These are phyloP conservation scores for Picus viridis DNA, from an alignment of 2,797 vertebrate genomes.

Conservation along the genomic window DNA sequence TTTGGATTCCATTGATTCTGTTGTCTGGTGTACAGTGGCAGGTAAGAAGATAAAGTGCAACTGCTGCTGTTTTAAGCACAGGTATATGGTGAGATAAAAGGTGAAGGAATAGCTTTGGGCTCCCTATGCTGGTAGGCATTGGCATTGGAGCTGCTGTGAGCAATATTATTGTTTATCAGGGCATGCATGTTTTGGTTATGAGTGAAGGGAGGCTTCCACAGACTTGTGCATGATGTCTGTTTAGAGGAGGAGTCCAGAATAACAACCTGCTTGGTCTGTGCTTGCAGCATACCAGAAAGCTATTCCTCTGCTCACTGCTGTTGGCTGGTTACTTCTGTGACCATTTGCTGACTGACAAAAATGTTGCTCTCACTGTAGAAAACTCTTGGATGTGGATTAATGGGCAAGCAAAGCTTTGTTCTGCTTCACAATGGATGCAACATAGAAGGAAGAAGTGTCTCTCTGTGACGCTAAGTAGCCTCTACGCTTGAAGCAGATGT, in stretches of 20 bases:
- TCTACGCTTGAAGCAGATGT: rapidly evolving
- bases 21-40: background rate
- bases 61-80: background rate
- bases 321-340: background rate
- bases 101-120: background rate
- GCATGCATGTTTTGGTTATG: rapidly evolving
- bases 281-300: background rate
- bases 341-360: background rate
- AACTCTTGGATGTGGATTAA: background rate
- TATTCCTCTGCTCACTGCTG: background rate
- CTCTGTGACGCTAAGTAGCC: background rate
- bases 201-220: background rate
- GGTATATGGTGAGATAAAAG: background rate
- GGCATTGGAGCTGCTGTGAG: background rate
- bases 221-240: rapidly evolving
- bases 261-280: background rate
- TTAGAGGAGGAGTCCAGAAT: background rate
- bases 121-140: background rate
- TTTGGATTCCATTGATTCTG: background rate
- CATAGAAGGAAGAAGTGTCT: background rate
- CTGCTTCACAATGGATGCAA: rapidly evolving
- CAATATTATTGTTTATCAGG: rapidly evolving
- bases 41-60: background rate
- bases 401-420: background rate
- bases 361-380: background rate